A percentile compares a stretch with the other conserved stretches of the same genome.
Conservation (phyloP, 64 coral and sea anemone species). For the Dendronephthya gigantea region DNA sequence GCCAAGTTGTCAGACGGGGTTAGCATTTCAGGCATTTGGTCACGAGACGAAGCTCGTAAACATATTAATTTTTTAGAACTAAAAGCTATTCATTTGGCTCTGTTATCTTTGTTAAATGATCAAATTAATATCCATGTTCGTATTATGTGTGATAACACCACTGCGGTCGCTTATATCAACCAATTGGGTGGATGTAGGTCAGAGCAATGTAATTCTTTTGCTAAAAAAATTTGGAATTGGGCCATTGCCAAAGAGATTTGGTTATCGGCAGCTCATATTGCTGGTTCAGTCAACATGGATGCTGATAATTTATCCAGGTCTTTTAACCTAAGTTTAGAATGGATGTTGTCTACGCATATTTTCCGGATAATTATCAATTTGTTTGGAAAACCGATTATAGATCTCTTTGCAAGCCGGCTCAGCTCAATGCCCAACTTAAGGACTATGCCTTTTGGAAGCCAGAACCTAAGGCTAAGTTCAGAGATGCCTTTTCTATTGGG, state of each 20-base stretch:
- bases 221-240: too few species aligned
- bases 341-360: background rate
- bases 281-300: background rate
- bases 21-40: background rate
- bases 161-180: too few species aligned
- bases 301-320: background rate
- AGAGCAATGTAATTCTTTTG: too few species aligned
- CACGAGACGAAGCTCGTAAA: background rate
- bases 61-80: background rate
- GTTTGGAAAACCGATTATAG: background rate
- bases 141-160: constrained; percentile 3
- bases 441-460: constrained; percentile 31
- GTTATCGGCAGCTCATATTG: background rate
- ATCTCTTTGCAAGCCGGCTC: constrained; percentile 34
- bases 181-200: too few species aligned
- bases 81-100: background rate
- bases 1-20: background rate
- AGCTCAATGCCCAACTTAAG: constrained; percentile 24
- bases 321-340: background rate
- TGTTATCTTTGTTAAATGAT: background rate
- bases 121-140: background rate
- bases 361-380: background rate
- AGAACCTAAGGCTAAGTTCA: constrained; percentile 22
- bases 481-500: constrained; percentile 41
- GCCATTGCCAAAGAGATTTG: constrained; percentile 1